Conservation (phyloP, 2,888 invertebrate species). For the Hypercompe scribonia region DNA sequence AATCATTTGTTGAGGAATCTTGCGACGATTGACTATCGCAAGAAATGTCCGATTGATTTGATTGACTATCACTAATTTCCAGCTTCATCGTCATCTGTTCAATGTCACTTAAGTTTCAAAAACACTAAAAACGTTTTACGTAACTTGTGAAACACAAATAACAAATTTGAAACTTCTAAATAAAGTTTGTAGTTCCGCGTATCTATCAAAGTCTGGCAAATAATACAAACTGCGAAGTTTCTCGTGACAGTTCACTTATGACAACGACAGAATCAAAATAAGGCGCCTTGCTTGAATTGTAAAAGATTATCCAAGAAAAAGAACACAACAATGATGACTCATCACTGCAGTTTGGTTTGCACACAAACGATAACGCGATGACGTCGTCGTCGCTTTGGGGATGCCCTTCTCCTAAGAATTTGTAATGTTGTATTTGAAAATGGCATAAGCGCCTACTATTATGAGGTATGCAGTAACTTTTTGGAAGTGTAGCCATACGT, state of each 20-base stretch:
- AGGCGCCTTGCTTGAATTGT: slow-evolving; percentile 59
- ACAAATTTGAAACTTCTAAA: slow-evolving; percentile 53
- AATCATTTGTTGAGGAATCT: slow-evolving; percentile 85
- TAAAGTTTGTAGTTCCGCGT: slow-evolving; percentile 58
- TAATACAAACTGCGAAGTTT: slow-evolving; percentile 58
- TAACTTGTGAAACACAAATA: slow-evolving; percentile 58
- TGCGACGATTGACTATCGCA: slow-evolving; percentile 88
- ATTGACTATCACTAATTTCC: slow-evolving; percentile 87
- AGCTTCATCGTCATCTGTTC: slow-evolving; percentile 87
- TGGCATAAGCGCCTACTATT: slow-evolving; percentile 67
- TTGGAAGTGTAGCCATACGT: slow-evolving; percentile 57
- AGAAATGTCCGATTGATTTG: slow-evolving; percentile 87
- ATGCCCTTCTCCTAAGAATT: slow-evolving; percentile 82
- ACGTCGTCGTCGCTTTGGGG: slow-evolving; percentile 80
- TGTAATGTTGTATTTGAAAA: slow-evolving; percentile 61
- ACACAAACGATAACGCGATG: slow-evolving; percentile 59
- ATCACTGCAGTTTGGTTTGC: slow-evolving; percentile 69
- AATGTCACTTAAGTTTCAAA: slow-evolving; percentile 53
- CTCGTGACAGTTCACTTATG: slow-evolving; percentile 75
- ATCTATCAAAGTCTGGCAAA: slow-evolving; percentile 54
- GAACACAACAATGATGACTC: slow-evolving; percentile 83
- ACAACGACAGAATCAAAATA: slow-evolving; percentile 71
- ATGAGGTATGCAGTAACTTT: slow-evolving; percentile 61
- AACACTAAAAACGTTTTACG: slow-evolving; percentile 58
- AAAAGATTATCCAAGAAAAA: slow-evolving; percentile 72